These are phyloP conservation scores for Caligus rogercresseyi DNA, from an alignment of 1,140 invertebrate genomes.

Conservation along the genomic window DNA sequence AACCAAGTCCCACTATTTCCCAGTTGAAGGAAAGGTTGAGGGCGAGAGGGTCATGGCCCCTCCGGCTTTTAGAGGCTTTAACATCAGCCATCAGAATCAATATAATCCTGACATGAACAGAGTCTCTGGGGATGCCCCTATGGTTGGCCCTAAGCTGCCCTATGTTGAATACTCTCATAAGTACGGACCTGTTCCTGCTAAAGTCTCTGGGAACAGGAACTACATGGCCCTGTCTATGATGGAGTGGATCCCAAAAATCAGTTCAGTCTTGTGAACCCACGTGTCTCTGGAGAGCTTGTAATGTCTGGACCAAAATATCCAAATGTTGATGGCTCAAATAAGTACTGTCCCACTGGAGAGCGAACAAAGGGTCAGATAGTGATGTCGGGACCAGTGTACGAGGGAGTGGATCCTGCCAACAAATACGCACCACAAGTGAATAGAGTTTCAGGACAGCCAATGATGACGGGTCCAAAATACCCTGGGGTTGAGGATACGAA, in stretches of 20 bases:
- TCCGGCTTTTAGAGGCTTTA: constrained; percentile 11
- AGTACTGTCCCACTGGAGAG: neutral
- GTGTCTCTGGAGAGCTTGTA: constrained; percentile 15
- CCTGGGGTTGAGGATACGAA: constrained; percentile 5
- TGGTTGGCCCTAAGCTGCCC: constrained; percentile 8
- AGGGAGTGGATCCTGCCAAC: constrained; percentile 9
- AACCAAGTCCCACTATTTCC: neutral
- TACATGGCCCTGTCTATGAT: constrained; percentile 11
- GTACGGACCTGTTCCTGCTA: constrained; percentile 3
- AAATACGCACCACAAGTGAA: constrained; percentile 6
- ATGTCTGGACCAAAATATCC: constrained; percentile 11
- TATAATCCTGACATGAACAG: neutral
- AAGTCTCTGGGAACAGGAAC: neutral
- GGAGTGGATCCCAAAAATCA: constrained; percentile 4
- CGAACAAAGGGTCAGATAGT: neutral
- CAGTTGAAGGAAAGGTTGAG: neutral
- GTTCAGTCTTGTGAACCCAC: constrained; percentile 2
- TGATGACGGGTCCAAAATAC: constrained; percentile 13
- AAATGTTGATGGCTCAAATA: constrained; percentile 6
- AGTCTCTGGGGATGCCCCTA: neutral
- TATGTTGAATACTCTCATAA: constrained; percentile 8
- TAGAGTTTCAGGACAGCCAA: constrained; percentile 4
- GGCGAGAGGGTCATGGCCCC: constrained; percentile 11
- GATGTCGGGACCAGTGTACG: constrained; percentile 1
- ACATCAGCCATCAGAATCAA: constrained; percentile 9